Evolutionary conservation across 1,140 invertebrate genomes (phyloP), one percentile per base, ranked within the genome.

Genomic region (Aphaenogaster floridana): DNA sequence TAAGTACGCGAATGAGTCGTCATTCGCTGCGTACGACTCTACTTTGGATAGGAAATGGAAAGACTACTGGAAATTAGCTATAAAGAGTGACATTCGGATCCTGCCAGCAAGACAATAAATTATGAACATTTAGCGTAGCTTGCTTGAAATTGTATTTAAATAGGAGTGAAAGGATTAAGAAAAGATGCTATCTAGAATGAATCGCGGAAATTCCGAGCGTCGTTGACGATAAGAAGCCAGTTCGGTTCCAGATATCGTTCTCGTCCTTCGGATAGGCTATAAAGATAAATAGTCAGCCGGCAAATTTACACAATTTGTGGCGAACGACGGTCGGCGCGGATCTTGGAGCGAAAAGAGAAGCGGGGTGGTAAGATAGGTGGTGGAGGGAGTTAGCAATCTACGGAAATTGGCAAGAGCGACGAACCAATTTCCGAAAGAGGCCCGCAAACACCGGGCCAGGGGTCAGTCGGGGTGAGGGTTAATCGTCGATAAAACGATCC

Each of bases 261-360:
- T 90, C 90, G 91, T 92, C 91, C 91, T 92, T 94, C 92, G 90
- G 89, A 52, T 88, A 85, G 88, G 92, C 91, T 91, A 94, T 94
- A 95, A 95, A 95, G 93, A 94, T 95, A 94, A 94, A 95, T 94
- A 95, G 94, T 95, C 92, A 90, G 92, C 92, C 93, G 88, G 92
- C 91, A 94, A 95, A 95, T 95, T 95, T 94, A 94, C 94, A 94
- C 93, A 95, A 95, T 95, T 94, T 94, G 91, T 92, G 86, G 89
- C 92, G 89, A 92, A 92, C 88, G 90, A 92, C 90, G 91, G 81
- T 77, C 77, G 90, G 89, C 84, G 86, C 36, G 78, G 86, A 91
- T 91, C 91, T 89, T 83, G 68, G 71, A 86, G 76, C 48, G 69
- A 69, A 66, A 88, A 91, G 89, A 93, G 91, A 90, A 88, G 36